These are phyloP conservation scores for Rhysida immarginata DNA, from an alignment of 1,140 invertebrate species.

Conservation along the genomic window DNA sequence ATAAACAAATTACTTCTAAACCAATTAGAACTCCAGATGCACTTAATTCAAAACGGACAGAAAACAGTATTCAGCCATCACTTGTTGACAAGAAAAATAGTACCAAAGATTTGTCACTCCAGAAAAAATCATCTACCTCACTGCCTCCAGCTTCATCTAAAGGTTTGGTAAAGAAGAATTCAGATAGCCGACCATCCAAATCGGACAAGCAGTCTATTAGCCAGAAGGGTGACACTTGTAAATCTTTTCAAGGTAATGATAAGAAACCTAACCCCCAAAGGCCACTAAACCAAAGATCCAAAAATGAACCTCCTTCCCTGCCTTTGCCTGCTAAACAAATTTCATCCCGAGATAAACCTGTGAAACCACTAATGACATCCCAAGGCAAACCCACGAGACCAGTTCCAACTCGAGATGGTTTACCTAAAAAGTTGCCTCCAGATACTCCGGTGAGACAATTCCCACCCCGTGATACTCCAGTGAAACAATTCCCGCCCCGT, in stretches of 20 bases:
- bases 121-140: neutral
- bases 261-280: too few species aligned
- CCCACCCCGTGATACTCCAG: too few species aligned
- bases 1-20: too few species aligned
- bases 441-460: too few species aligned
- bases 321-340: neutral
- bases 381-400: neutral
- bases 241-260: too few species aligned
- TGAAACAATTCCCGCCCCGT: too few species aligned
- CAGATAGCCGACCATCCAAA: neutral
- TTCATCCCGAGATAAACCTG: neutral
- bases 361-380: neutral
- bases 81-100: neutral
- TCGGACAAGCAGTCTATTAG: too few species aligned
- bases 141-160: neutral
- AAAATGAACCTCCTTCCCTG: neutral
- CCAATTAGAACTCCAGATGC: too few species aligned
- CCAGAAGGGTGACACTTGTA: too few species aligned
- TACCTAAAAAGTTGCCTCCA: too few species aligned
- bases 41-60: neutral
- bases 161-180: neutral
- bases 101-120: neutral
- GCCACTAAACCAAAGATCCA: too few species aligned
- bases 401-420: too few species aligned
- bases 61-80: neutral